Evolutionary conservation across 2,888 invertebrate genomes (phyloP).

Genomic region (Listrodromus nycthemerus): DNA sequence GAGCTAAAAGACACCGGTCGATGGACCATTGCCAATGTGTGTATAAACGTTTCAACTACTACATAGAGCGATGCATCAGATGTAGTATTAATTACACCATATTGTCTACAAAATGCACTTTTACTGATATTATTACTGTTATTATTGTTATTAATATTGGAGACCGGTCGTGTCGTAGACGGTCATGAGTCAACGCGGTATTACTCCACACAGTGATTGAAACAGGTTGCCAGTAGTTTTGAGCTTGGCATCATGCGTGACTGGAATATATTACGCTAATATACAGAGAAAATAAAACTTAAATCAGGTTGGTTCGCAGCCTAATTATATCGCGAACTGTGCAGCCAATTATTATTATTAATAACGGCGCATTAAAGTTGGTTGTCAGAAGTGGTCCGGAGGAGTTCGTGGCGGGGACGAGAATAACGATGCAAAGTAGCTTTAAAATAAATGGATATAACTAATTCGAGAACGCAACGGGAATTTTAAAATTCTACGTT

Average conservation of each 20-base stretch:
- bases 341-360: constrained; percentile 6
- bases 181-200: constrained; percentile 1
- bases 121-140: no score
- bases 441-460: constrained; percentile 7
- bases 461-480: neutral
- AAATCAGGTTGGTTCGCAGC: neutral
- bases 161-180: neutral
- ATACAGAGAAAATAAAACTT: neutral
- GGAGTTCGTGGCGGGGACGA: neutral
- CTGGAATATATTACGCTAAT: constrained; percentile 4
- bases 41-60: no score
- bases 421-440: constrained; percentile 24
- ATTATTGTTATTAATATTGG: neutral
- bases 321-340: constrained; percentile 9
- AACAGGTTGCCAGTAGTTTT: constrained; percentile 7
- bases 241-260: neutral
- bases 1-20: no score
- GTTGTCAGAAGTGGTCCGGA: neutral
- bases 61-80: no score
- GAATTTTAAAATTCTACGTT: constrained; percentile 8
- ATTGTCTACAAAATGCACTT: no score
- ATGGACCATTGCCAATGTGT: no score
- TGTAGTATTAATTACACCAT: no score
- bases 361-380: neutral
- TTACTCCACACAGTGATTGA: constrained; percentile 3